phyloP scores from a whole-genome alignment of 2,888 invertebrate genomes.

The Philonicus albiceps region DNA sequence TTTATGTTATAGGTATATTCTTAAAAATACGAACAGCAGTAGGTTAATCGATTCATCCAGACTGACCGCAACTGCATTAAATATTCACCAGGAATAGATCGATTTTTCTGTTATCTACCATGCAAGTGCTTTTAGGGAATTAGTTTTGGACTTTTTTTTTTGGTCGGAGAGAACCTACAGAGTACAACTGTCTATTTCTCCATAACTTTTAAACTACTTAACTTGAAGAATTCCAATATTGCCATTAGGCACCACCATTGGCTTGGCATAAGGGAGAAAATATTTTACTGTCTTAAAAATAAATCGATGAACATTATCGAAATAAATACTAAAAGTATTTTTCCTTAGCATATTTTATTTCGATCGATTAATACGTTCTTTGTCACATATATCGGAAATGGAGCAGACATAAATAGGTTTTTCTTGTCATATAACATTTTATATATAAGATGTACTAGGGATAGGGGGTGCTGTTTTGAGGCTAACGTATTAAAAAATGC shows the following conservation, averaged over 20 bases:
- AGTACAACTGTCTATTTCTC: background rate
- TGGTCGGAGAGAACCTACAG: background rate
- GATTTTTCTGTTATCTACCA: background rate
- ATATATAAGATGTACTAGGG: too few species aligned
- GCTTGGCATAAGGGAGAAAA: too few species aligned
- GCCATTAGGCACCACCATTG: background rate
- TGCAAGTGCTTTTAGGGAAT: background rate
- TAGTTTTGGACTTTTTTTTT: background rate
- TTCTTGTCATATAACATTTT: too few species aligned
- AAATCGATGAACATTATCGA: too few species aligned
- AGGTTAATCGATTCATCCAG: conserved; percentile 4
- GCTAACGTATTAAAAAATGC: too few species aligned
- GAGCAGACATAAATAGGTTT: too few species aligned
- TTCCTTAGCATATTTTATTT: too few species aligned
- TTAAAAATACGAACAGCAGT: background rate
- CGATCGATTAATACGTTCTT: too few species aligned
- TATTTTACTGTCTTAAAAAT: too few species aligned
- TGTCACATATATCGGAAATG: too few species aligned
- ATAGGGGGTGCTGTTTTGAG: too few species aligned
- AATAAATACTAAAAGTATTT: too few species aligned
- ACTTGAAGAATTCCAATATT: background rate
- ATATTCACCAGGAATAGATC: conserved; percentile 1
- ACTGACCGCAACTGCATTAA: background rate
- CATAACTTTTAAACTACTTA: background rate
- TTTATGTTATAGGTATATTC: background rate